phyloP scores from a whole-genome alignment of 2,797 vertebrate species.

The Fistularia commersonii region DNA sequence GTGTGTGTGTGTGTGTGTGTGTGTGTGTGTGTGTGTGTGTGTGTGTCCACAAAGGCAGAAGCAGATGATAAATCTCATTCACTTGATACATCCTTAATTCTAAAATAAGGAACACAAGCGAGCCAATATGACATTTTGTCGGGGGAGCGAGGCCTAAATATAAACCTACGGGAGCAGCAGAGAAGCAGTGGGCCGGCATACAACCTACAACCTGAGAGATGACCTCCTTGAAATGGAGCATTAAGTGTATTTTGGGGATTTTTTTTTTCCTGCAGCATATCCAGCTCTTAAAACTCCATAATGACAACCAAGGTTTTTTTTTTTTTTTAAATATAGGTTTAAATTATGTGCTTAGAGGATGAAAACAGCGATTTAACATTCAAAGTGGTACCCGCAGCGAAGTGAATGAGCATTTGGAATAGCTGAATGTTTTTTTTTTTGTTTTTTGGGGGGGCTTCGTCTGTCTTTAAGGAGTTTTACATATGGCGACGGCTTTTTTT shows the following conservation, averaged over 20 bases:
- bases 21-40: slow-evolving; percentile 22
- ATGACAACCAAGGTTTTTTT: slow-evolving; percentile 62
- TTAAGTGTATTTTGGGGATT: slow-evolving; percentile 35
- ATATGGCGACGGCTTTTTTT: slow-evolving; percentile 31
- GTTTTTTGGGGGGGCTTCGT: neutral
- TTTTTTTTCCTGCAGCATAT: slow-evolving; percentile 39
- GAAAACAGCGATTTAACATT: slow-evolving; percentile 67
- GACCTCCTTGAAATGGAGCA: slow-evolving; percentile 9
- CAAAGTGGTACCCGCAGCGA: slow-evolving; percentile 54
- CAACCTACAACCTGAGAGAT: slow-evolving; percentile 22
- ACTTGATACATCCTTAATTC: slow-evolving; percentile 63
- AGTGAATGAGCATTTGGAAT: slow-evolving; percentile 42
- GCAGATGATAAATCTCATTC: slow-evolving; percentile 48
- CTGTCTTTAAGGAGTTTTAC: slow-evolving; percentile 38
- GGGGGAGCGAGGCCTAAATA: slow-evolving; percentile 51
- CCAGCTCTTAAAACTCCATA: slow-evolving; percentile 59
- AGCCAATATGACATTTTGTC: slow-evolving; percentile 54
- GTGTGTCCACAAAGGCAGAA: too few species aligned
- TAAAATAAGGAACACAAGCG: slow-evolving; percentile 68
- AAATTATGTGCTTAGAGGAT: slow-evolving; percentile 63
- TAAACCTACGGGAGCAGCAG: slow-evolving; percentile 25
- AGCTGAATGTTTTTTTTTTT: slow-evolving; percentile 44
- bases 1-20: slow-evolving; percentile 28
- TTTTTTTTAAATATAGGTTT: slow-evolving; percentile 59
- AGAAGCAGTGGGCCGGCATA: too few species aligned